Conservation (phyloP, 2,113 vertebrate genomes). For the Neopipo cinnamomea region DNA sequence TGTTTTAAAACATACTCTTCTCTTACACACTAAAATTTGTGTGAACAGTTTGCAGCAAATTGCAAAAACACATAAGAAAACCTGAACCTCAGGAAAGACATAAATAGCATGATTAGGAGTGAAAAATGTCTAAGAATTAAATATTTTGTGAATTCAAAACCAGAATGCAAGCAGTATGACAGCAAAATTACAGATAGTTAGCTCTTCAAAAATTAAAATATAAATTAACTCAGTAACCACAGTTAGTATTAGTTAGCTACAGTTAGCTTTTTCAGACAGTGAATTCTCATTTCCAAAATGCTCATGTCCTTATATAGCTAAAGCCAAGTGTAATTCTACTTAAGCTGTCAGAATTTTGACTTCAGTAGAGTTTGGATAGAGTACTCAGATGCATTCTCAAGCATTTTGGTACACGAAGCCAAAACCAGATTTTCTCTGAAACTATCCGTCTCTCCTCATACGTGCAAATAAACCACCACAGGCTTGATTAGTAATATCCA, state of each 20-base stretch:
- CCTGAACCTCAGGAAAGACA: not conserved
- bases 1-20: not conserved
- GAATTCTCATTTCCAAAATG: not conserved
- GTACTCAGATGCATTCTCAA: not conserved
- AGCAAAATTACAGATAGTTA: not conserved
- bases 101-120: not conserved
- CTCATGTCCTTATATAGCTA: not conserved
- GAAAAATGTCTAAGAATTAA: not conserved
- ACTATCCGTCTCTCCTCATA: not conserved
- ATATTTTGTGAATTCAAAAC: not conserved
- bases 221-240: not conserved
- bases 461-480: not conserved
- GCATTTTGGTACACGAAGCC: not conserved
- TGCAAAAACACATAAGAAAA: slow-evolving; percentile 24
- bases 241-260: not conserved
- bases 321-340: not conserved
- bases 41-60: not conserved
- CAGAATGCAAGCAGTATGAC: not conserved
- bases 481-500: not conserved
- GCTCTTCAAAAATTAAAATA: not conserved
- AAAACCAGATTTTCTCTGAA: not conserved
- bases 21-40: not conserved
- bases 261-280: not conserved
- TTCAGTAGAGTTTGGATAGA: not conserved
- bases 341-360: not conserved